These are phyloP conservation scores for Tautogolabrus adspersus DNA, from an alignment of 2,113 vertebrate genomes.

Conservation along the genomic window DNA sequence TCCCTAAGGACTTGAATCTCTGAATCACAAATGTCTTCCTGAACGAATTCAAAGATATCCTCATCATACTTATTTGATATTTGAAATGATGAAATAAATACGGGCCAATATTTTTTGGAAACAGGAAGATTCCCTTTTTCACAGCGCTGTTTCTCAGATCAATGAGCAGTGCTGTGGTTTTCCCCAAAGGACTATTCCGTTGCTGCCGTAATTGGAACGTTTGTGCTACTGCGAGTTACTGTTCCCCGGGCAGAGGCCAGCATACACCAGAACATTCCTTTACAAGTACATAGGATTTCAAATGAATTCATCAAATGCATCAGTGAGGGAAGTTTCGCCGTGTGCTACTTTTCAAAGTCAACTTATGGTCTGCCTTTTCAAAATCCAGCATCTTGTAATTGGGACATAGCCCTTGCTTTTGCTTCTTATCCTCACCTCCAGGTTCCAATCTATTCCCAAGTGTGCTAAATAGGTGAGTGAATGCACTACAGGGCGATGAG, in stretches of 20 bases:
- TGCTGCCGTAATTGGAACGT: conserved; percentile 68
- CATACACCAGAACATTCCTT: conserved; percentile 46
- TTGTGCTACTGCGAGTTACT: conserved; percentile 60
- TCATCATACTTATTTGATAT: background rate
- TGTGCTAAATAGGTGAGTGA: conserved; percentile 18
- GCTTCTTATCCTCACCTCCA: background rate
- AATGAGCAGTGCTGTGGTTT: conserved; percentile 41
- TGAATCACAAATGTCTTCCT: background rate
- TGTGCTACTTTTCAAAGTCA: conserved; percentile 39
- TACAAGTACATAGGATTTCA: conserved; percentile 53
- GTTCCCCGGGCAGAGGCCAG: conserved; percentile 40
- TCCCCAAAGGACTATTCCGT: conserved; percentile 33
- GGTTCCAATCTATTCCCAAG: conserved; percentile 11
- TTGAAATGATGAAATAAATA: too few species aligned
- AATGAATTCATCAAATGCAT: conserved; percentile 63
- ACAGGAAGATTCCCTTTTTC: background rate
- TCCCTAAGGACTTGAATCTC: too few species aligned
- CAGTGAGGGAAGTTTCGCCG: conserved; percentile 32
- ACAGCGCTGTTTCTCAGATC: conserved; percentile 57
- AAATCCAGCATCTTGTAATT: background rate
- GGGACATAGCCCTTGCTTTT: background rate
- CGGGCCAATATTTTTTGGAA: background rate
- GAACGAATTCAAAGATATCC: too few species aligned
- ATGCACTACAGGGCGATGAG: conserved; percentile 8
- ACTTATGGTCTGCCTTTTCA: conserved; percentile 13